These are phyloP conservation scores for Encarsia formosa DNA, from an alignment of 2,888 invertebrate genomes.

Conservation along the genomic window DNA sequence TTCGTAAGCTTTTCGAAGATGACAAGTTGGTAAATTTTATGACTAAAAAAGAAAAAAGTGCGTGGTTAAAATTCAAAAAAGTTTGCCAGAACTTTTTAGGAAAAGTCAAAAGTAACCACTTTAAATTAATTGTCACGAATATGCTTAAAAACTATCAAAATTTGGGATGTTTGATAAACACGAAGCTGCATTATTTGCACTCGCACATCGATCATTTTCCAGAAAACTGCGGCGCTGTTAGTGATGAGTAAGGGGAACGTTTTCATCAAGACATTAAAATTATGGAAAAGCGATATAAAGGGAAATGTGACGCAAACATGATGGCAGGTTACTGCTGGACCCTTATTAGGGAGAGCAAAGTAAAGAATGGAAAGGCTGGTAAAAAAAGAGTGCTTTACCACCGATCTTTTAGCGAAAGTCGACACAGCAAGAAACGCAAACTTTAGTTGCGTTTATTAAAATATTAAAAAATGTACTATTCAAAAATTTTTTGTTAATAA, in stretches of 20 bases:
- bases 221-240: background rate
- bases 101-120: slow-evolving; percentile 25
- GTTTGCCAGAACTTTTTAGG: slow-evolving; percentile 19
- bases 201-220: slow-evolving; percentile 26
- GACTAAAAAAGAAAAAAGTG: background rate
- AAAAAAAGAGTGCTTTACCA: too few species aligned
- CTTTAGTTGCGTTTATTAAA: too few species aligned
- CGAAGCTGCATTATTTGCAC: slow-evolving; percentile 37
- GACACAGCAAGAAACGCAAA: too few species aligned
- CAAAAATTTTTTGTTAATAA: too few species aligned
- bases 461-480: too few species aligned
- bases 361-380: too few species aligned
- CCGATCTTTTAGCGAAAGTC: too few species aligned
- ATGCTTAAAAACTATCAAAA: slow-evolving; percentile 26
- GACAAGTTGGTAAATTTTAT: background rate
- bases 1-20: background rate
- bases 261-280: background rate
- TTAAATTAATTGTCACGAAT: slow-evolving; percentile 21
- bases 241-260: background rate
- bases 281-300: too few species aligned
- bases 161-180: slow-evolving; percentile 32
- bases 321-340: too few species aligned
- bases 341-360: too few species aligned
- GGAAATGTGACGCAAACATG: too few species aligned
- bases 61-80: background rate